A percentile compares a stretch with the other conserved stretches of the same genome.
phyloP scores from a whole-genome alignment of 2,888 invertebrate species.

The Caenorhabditis uteleia region DNA sequence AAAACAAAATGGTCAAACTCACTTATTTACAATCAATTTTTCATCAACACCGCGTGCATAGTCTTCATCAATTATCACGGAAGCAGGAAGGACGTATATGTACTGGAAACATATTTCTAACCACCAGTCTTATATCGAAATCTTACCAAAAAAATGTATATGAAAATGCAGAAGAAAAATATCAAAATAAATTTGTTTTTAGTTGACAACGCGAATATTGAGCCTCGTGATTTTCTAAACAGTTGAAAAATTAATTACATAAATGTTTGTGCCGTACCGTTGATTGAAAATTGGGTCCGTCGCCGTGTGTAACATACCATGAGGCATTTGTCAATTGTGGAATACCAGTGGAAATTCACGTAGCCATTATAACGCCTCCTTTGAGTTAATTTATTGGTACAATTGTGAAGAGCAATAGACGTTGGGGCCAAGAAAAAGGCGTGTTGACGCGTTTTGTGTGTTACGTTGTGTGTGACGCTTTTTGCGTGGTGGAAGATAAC shows the following conservation, averaged over 20 bases:
- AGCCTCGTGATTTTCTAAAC: too few relatives aligned
- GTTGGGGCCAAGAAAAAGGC: background rate
- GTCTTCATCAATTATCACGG: slow-evolving; percentile 25
- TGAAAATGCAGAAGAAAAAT: slow-evolving; percentile 12
- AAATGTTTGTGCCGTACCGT: too few relatives aligned
- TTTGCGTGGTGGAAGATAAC: too few relatives aligned
- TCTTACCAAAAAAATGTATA: slow-evolving; percentile 19
- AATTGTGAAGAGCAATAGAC: background rate
- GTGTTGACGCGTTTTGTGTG: background rate
- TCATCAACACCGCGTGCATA: slow-evolving; percentile 25
- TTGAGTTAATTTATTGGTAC: too few relatives aligned
- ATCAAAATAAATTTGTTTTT: slow-evolving; percentile 16
- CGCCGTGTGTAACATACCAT: slow-evolving; percentile 27
- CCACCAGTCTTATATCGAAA: background rate
- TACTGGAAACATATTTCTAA: slow-evolving; percentile 12
- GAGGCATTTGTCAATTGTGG: slow-evolving; percentile 17
- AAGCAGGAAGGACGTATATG: slow-evolving; percentile 21
- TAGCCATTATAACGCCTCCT: too few relatives aligned
- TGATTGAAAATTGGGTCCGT: slow-evolving; percentile 16
- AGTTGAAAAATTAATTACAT: too few relatives aligned
- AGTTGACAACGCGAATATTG: too few relatives aligned
- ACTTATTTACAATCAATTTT: slow-evolving; percentile 15
- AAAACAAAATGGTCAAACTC: background rate
- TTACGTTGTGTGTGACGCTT: background rate
- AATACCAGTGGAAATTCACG: too few relatives aligned